Conservation (phyloP, 2,888 invertebrate genomes). For the Acanthosepion lycidas region DNA sequence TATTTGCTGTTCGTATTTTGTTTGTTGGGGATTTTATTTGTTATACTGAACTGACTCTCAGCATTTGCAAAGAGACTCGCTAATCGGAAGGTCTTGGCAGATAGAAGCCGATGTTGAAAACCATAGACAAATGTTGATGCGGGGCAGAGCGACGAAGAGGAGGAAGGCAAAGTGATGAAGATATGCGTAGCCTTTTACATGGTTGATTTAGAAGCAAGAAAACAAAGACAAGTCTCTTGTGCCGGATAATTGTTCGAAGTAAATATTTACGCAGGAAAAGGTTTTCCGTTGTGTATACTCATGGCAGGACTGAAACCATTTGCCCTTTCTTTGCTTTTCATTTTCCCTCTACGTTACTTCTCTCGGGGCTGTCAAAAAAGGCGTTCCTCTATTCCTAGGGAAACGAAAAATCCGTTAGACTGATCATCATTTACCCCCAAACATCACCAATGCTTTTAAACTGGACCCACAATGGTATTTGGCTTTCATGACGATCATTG, state of each 20-base stretch:
- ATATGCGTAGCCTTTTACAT: background rate
- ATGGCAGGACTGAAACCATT: background rate
- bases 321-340: background rate
- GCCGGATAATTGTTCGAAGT: background rate
- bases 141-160: background rate
- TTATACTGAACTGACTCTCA: background rate
- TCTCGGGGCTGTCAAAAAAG: background rate
- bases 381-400: background rate
- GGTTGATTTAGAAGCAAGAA: slow-evolving; percentile 2
- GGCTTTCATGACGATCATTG: background rate
- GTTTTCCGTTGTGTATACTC: background rate
- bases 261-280: background rate
- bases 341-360: background rate
- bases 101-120: background rate
- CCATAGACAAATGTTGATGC: background rate
- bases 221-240: background rate
- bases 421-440: background rate
- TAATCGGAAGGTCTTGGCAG: background rate
- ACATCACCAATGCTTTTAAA: background rate
- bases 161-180: background rate
- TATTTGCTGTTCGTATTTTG: background rate
- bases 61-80: background rate
- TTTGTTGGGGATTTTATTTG: background rate
- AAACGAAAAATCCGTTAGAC: background rate
- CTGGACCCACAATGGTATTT: background rate